Conservation (phyloP, 2,888 invertebrate genomes). For the Eupeodes luniger region DNA sequence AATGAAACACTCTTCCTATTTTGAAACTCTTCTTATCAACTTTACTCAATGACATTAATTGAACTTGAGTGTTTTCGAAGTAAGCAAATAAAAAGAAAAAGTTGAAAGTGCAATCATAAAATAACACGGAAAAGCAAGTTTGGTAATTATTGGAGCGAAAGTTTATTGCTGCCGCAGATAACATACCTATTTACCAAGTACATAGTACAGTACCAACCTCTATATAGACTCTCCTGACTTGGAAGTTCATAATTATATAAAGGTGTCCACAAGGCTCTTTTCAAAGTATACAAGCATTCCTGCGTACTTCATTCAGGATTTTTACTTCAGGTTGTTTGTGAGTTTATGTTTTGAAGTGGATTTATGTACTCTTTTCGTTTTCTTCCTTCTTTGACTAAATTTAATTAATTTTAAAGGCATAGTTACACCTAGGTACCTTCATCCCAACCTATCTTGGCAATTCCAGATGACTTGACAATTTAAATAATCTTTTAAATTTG, state of each 20-base stretch:
- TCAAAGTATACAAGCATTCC: too few relatives aligned
- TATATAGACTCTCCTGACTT: too few relatives aligned
- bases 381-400: conserved; percentile 20
- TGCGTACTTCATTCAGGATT: conserved; percentile 17
- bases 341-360: conserved; percentile 4
- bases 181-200: not conserved
- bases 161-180: conserved; percentile 27
- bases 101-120: conserved; percentile 47
- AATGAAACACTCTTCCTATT: not conserved
- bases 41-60: not conserved
- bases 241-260: not conserved
- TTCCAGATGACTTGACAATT: conserved; percentile 59
- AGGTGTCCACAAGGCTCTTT: conserved; percentile 19
- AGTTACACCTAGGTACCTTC: too few relatives aligned
- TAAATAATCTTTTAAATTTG: conserved; percentile 25
- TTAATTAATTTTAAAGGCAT: conserved; percentile 41
- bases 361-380: not conserved
- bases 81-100: conserved; percentile 7
- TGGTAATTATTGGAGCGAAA: conserved; percentile 56
- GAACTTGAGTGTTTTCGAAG: conserved; percentile 11
- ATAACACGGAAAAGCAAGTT: conserved; percentile 35
- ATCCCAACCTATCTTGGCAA: not conserved
- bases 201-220: not conserved
- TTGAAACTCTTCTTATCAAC: conserved; percentile 3
- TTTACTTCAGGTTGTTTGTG: not conserved